Evolutionary conservation across 2,113 vertebrate species (phyloP).

Genomic region (Tachysurus fulvidraco): DNA sequence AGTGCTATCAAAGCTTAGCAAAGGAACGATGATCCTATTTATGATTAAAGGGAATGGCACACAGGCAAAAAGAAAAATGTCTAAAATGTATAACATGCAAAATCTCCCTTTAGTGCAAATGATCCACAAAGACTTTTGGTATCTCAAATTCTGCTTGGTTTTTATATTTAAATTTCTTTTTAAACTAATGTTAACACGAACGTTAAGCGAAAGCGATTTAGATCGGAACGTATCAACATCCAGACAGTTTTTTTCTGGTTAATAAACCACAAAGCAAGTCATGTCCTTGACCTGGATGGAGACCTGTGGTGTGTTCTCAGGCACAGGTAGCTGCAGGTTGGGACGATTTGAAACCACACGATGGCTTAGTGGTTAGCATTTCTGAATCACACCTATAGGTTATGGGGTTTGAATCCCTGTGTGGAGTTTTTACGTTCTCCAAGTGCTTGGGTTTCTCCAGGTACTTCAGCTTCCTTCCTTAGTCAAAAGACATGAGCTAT

Average conservation of each 20-base stretch:
- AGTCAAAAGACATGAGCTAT: no score
- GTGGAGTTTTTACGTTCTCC: no score
- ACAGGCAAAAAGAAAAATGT: not conserved
- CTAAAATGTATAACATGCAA: not conserved
- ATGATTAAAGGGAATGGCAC: not conserved
- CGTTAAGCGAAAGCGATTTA: not conserved
- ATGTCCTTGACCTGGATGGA: not conserved
- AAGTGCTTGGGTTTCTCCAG: no score
- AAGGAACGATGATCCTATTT: not conserved
- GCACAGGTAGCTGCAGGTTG: not conserved
- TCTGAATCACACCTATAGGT: not conserved
- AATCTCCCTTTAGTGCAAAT: not conserved
- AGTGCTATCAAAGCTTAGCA: not conserved
- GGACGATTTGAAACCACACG: not conserved
- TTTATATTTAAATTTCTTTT: not conserved
- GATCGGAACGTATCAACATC: not conserved
- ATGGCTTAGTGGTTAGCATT: not conserved
- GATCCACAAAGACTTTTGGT: not conserved
- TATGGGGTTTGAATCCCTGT: no score
- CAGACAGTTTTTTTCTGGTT: not conserved
- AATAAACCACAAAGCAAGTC: not conserved
- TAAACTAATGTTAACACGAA: not conserved
- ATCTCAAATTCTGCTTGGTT: not conserved
- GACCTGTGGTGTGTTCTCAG: not conserved
- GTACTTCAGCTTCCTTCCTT: no score